Evolutionary conservation across 1,140 invertebrate genomes (phyloP).

Genomic region (Nephila pilipes): DNA sequence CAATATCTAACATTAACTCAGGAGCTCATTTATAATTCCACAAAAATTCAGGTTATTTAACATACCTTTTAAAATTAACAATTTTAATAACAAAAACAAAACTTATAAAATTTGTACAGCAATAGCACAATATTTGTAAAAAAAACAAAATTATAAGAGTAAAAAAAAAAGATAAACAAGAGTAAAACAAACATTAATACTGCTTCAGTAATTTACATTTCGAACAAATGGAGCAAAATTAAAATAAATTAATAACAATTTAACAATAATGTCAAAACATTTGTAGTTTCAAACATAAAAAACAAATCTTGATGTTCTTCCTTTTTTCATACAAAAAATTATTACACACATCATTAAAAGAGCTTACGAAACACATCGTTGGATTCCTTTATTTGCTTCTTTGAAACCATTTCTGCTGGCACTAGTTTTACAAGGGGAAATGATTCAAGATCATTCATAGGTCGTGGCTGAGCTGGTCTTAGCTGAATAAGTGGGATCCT

Average conservation of each 20-base stretch:
- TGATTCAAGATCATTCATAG: neutral
- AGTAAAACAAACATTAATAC: no score
- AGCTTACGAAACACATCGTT: constrained; percentile 71
- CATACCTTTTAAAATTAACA: no score
- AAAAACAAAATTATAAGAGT: no score
- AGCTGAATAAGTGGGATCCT: constrained; percentile 48
- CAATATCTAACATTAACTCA: no score
- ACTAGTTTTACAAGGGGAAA: constrained; percentile 46
- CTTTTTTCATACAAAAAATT: neutral
- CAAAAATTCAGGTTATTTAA: no score
- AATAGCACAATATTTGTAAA: no score
- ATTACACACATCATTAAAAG: neutral
- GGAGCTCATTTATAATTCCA: no score
- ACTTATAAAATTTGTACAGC: no score
- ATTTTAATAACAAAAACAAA: no score
- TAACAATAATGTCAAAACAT: neutral
- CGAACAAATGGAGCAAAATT: neutral
- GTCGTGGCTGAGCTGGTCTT: constrained; percentile 1
- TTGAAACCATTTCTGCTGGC: constrained; percentile 16
- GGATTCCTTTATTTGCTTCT: constrained; percentile 31
- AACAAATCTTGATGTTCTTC: neutral
- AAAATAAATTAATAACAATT: neutral
- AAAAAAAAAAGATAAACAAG: no score
- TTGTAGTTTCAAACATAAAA: neutral
- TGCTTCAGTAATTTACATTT: neutral